phyloP scores from a whole-genome alignment of 2,113 vertebrate species.

The Gopherus flavomarginatus region DNA sequence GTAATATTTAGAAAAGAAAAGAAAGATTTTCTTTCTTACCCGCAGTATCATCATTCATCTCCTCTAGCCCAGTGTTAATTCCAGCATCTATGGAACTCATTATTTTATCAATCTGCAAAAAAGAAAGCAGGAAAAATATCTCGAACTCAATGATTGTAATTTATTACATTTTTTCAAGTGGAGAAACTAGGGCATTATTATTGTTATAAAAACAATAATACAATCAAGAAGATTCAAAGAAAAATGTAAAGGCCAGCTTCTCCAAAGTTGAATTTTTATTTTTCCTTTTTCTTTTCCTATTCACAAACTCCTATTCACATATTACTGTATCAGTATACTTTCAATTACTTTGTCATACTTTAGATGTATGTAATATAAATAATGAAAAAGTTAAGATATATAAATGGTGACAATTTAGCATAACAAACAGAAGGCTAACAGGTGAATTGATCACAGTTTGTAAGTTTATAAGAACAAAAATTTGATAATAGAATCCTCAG shows the following conservation, averaged over 20 bases:
- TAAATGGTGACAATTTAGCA: neutral
- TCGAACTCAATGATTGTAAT: neutral
- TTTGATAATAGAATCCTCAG: neutral
- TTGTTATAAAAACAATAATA: neutral
- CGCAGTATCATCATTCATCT: conserved; percentile 82
- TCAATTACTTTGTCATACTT: neutral
- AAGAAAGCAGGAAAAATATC: conserved; percentile 47
- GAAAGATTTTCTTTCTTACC: conserved; percentile 79
- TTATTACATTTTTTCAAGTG: conserved; percentile 21
- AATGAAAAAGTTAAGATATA: neutral
- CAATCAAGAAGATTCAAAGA: neutral
- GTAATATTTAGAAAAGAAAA: neutral
- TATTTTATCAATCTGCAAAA: conserved; percentile 95
- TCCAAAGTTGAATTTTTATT: conserved; percentile 4
- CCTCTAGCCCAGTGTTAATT: conserved; percentile 89
- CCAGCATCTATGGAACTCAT: conserved; percentile 97
- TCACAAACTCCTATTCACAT: neutral
- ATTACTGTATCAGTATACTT: neutral
- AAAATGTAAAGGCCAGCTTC: neutral
- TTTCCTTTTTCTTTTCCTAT: neutral
- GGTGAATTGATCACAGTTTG: neutral
- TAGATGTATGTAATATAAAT: neutral
- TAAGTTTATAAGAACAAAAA: neutral
- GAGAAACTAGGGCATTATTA: neutral
- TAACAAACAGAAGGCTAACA: neutral